Percentiles rank a stretch among this genome's conserved stretches.
Evolutionary conservation across 2,113 vertebrate genomes (phyloP).

Genomic region (Odocoileus hemionus): DNA sequence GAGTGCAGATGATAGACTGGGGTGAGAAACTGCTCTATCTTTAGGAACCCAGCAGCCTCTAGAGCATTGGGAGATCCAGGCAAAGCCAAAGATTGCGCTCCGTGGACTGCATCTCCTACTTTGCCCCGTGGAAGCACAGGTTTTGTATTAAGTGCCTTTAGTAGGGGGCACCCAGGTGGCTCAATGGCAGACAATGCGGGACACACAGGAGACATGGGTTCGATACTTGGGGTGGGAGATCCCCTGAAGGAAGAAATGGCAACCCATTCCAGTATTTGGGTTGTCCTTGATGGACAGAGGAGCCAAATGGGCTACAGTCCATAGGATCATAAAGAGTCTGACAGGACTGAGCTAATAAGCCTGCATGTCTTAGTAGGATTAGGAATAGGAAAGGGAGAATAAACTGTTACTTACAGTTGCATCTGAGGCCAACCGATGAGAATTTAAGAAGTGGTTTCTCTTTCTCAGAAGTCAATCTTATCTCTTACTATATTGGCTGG

Average conservation of each 20-base stretch:
- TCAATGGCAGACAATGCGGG: not conserved
- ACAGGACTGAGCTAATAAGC: not conserved
- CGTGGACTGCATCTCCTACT: accelerated
- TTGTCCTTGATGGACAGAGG: not conserved
- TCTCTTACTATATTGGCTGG: not conserved
- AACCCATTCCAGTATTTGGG: not conserved
- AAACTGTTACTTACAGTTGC: not conserved
- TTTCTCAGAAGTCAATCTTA: not conserved
- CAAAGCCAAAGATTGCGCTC: not conserved
- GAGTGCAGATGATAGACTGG: not conserved
- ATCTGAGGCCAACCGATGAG: not conserved
- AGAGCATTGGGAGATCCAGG: not conserved
- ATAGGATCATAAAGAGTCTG: not conserved
- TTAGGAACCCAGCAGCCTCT: not conserved
- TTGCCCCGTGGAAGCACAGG: not conserved
- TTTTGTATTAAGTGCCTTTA: not conserved
- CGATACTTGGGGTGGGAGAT: not conserved
- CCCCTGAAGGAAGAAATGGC: not conserved
- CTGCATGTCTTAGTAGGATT: not conserved
- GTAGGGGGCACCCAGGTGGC: not conserved
- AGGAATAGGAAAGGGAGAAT: not conserved
- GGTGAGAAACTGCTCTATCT: not conserved
- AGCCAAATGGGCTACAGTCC: not conserved
- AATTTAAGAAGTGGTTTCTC: not conserved
- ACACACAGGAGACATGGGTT: not conserved